phyloP scores from a whole-genome alignment of 2,888 invertebrate species.

The Protodeltote pygarga region DNA sequence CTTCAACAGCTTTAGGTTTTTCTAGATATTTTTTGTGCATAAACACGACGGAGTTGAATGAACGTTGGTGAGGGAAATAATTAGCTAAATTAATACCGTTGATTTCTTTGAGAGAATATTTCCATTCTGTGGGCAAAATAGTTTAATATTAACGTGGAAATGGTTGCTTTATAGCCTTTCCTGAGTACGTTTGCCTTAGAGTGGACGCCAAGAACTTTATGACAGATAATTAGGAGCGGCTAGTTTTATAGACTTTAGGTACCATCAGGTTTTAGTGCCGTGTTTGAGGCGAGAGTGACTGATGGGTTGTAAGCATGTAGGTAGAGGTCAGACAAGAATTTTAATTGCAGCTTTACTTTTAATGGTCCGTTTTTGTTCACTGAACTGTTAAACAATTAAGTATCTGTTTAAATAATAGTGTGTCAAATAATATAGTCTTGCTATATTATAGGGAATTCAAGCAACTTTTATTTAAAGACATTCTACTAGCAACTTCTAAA shows the following conservation, averaged over 20 bases:
- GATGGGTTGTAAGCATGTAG: neutral
- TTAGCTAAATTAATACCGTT: slow-evolving; percentile 69
- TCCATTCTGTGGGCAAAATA: slow-evolving; percentile 53
- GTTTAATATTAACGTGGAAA: slow-evolving; percentile 18
- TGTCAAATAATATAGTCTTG: no score
- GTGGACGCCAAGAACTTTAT: neutral
- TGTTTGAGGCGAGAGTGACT: neutral
- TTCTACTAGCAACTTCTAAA: no score
- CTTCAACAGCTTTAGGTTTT: slow-evolving; percentile 26
- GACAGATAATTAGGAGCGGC: neutral
- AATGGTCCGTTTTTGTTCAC: no score
- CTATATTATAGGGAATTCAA: no score
- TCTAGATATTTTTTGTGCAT: slow-evolving; percentile 70
- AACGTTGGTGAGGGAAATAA: slow-evolving; percentile 66
- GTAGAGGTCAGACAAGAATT: no score
- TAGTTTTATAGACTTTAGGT: slow-evolving; percentile 18
- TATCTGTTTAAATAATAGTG: no score
- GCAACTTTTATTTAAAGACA: no score
- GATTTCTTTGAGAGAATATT: slow-evolving; percentile 47
- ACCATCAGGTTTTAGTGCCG: neutral
- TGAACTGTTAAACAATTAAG: no score
- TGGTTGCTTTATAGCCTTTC: slow-evolving; percentile 7
- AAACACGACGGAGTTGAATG: slow-evolving; percentile 70
- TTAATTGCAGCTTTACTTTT: no score
- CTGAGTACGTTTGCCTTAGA: slow-evolving; percentile 2